Conservation (phyloP, 2,888 invertebrate genomes). For the Thymelicus lineola region DNA sequence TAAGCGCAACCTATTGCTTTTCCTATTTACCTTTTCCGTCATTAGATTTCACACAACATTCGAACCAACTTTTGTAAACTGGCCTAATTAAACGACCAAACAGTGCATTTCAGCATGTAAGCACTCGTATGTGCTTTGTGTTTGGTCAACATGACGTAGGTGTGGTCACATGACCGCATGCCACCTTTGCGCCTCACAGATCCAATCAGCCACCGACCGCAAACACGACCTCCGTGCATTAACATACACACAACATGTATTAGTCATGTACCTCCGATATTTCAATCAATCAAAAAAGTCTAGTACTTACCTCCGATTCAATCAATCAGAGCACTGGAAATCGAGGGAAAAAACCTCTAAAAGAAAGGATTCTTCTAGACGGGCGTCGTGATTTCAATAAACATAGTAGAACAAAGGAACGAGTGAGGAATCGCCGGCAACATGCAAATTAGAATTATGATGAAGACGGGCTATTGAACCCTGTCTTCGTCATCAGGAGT, state of each 20-base stretch:
- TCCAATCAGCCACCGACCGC: constrained; percentile 68
- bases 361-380: not conserved
- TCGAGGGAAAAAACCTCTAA: not conserved
- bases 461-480: constrained; percentile 63
- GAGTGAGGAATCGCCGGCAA: constrained; percentile 59
- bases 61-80: not conserved
- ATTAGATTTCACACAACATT: too few relatives aligned
- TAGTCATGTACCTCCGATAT: not conserved
- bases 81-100: not conserved
- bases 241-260: not conserved
- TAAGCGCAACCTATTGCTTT: too few relatives aligned
- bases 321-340: too few relatives aligned
- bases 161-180: constrained; percentile 52
- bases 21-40: too few relatives aligned
- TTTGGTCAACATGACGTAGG: constrained; percentile 30
- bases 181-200: constrained; percentile 60
- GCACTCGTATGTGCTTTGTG: not conserved
- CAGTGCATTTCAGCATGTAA: not conserved
- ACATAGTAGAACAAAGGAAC: constrained; percentile 47
- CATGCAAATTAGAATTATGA: constrained; percentile 69
- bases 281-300: not conserved
- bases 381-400: not conserved
- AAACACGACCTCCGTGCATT: constrained; percentile 63
- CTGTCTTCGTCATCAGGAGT: constrained; percentile 45
- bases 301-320: too few relatives aligned